These are phyloP conservation scores for Eurois occulta DNA, from an alignment of 2,888 invertebrate species.

Conservation along the genomic window DNA sequence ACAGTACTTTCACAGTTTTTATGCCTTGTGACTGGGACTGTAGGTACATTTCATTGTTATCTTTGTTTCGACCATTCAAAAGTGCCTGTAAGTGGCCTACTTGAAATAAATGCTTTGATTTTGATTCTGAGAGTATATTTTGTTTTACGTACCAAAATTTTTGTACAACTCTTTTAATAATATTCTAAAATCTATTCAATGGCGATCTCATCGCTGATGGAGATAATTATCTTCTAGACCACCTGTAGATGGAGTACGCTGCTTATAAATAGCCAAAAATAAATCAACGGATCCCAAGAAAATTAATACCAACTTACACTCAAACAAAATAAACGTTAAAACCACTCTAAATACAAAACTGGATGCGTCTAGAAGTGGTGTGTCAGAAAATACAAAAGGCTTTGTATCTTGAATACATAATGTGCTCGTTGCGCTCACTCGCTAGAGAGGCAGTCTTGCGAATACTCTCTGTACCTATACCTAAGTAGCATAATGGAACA, in stretches of 20 bases:
- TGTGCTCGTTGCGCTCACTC: conserved; percentile 44
- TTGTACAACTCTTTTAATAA: background rate
- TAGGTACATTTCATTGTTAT: too few relatives aligned
- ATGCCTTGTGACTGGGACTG: too few relatives aligned
- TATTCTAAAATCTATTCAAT: background rate
- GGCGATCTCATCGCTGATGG: background rate
- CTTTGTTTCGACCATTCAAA: too few relatives aligned
- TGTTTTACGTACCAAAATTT: background rate
- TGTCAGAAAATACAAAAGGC: conserved; percentile 59
- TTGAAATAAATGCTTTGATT: too few relatives aligned
- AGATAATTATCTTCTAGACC: too few relatives aligned
- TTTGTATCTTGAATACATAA: conserved; percentile 62
- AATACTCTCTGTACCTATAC: conserved; percentile 40
- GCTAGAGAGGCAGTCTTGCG: conserved; percentile 36
- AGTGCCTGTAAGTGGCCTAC: too few relatives aligned
- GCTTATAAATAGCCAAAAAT: background rate
- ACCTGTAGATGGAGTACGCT: too few relatives aligned
- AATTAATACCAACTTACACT: background rate
- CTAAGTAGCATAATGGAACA: conserved; percentile 27
- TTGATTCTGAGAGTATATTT: too few relatives aligned
- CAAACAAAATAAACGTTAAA: conserved; percentile 25
- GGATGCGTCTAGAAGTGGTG: conserved; percentile 52
- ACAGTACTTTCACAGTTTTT: too few relatives aligned
- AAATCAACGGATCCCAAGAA: background rate
- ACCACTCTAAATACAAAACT: conserved; percentile 34